Evolutionary conservation across 2,888 invertebrate genomes (phyloP), one percentile per base, ranked within the genome.

Genomic region (Cosmia trapezina): DNA sequence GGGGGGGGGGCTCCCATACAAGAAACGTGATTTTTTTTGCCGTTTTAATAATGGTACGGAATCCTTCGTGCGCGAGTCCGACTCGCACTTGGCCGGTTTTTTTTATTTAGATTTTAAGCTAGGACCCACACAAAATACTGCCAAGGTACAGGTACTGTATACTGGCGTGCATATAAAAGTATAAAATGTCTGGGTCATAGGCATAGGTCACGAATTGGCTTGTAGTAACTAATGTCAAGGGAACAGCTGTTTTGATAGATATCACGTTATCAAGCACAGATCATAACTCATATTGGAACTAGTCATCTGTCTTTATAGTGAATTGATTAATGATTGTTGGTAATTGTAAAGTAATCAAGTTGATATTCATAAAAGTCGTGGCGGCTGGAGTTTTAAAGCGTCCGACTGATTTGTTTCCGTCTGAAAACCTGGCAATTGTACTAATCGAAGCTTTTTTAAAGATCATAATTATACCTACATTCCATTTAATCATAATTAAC

Each of bases 151-250:
- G 3, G 28, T 28, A 37, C 7, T 11, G 5, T 43, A 47, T 7
- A 75, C 22, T 47, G 17, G 12, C 17, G 19, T 76, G n/a, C 22
- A 62, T n/a, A 22, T 43, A 43, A 37, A 62, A 41, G 12, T 56
- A 33, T 33, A 19, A 73, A 80, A 80, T 83, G 80, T 73, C 80
- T 79, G 80, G 83, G 83, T 69, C 83, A 54, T 57, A 67, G 60
- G 28, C 59, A 9, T n/a, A 59, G 65, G 65, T 83, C 83, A 80
- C 83, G 83, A 73, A 51, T 82, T 33, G 19, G 14, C 71, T 79
- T 60, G 73, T 60, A 12, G 64, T 9, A 19, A 47, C 22, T 70
- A 83, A 80, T 83, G 80, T 80, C 80, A 80, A 83, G 80, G 80
- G 41, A 49, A 63, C 37, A 54, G 45, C 60, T 68, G 83, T 66